phyloP scores from a whole-genome alignment of 2,888 invertebrate species.

The Drosophila dives region DNA sequence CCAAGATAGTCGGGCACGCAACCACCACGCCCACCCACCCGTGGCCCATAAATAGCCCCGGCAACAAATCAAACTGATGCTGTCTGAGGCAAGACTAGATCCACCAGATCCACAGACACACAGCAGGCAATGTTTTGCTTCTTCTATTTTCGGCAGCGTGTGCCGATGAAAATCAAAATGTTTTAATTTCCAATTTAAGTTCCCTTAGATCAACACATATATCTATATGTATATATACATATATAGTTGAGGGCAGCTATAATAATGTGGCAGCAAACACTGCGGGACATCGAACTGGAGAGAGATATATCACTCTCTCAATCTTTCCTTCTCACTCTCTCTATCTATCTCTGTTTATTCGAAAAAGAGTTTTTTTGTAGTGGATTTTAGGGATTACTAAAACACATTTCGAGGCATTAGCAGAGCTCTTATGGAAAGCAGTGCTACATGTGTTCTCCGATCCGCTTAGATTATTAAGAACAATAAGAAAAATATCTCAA shows the following conservation, averaged over 20 bases:
- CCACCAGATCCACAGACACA: constrained; percentile 34
- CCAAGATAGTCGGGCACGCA: neutral
- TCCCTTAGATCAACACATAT: constrained; percentile 28
- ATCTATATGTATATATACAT: neutral
- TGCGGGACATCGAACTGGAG: constrained; percentile 27
- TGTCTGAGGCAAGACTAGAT: constrained; percentile 16
- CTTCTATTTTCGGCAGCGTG: constrained; percentile 45
- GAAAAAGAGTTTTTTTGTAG: constrained; percentile 29
- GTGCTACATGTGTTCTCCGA: constrained; percentile 15
- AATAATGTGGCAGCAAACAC: constrained; percentile 24
- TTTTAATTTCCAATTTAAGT: constrained; percentile 52
- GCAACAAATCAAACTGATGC: constrained; percentile 49
- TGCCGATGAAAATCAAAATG: constrained; percentile 42
- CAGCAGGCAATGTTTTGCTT: constrained; percentile 35
- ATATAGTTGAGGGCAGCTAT: constrained; percentile 1
- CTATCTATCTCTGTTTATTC: neutral
- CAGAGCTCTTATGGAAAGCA: constrained; percentile 1
- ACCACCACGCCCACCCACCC: constrained; percentile 9
- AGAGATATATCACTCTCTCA: neutral
- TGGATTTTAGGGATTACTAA: constrained; percentile 12
- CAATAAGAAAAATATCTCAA: neutral
- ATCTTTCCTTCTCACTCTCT: neutral
- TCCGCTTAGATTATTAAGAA: constrained; percentile 12
- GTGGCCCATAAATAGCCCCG: constrained; percentile 38
- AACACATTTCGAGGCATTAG: constrained; percentile 12